phyloP scores from a whole-genome alignment of 2,797 vertebrate species.

The Paedocypris micromegethes region DNA sequence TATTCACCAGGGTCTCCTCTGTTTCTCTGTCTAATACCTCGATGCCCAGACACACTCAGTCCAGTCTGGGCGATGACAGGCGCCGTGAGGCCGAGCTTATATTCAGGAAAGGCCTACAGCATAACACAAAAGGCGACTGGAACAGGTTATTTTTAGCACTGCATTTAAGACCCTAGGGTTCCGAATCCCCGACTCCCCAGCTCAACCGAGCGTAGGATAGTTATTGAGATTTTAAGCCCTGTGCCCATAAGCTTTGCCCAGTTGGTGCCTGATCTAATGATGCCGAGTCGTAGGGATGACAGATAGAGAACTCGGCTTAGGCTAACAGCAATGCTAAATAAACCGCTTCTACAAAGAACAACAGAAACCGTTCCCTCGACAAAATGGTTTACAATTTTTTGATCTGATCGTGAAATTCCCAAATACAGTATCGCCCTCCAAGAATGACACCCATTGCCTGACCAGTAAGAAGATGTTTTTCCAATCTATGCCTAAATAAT shows the following conservation, averaged over 20 bases:
- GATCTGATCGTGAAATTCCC: neutral
- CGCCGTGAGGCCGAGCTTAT: slow-evolving; percentile 12
- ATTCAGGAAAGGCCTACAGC: slow-evolving; percentile 20
- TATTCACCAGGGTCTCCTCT: slow-evolving; percentile 10
- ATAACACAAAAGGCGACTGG: slow-evolving; percentile 31
- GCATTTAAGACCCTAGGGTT: slow-evolving; percentile 43
- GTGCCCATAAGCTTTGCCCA: slow-evolving; percentile 25
- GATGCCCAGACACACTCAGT: slow-evolving; percentile 18
- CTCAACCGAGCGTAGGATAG: slow-evolving; percentile 22
- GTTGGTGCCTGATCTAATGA: slow-evolving; percentile 36
- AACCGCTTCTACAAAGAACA: neutral
- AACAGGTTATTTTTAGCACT: slow-evolving; percentile 42
- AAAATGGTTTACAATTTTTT: slow-evolving; percentile 17
- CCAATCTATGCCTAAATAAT: too few relatives aligned
- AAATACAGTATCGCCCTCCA: too few relatives aligned
- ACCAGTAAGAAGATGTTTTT: too few relatives aligned
- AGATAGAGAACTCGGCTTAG: slow-evolving; percentile 10
- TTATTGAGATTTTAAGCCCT: slow-evolving; percentile 30
- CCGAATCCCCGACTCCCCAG: slow-evolving; percentile 15
- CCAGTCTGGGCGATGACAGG: slow-evolving; percentile 5
- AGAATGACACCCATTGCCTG: too few relatives aligned
- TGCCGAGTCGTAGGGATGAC: slow-evolving; percentile 22
- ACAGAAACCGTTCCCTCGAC: neutral
- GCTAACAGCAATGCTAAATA: slow-evolving; percentile 18
- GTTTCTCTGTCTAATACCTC: slow-evolving; percentile 8